phyloP scores from a whole-genome alignment of 2,797 vertebrate species.

The Pipistrellus pygmaeus region DNA sequence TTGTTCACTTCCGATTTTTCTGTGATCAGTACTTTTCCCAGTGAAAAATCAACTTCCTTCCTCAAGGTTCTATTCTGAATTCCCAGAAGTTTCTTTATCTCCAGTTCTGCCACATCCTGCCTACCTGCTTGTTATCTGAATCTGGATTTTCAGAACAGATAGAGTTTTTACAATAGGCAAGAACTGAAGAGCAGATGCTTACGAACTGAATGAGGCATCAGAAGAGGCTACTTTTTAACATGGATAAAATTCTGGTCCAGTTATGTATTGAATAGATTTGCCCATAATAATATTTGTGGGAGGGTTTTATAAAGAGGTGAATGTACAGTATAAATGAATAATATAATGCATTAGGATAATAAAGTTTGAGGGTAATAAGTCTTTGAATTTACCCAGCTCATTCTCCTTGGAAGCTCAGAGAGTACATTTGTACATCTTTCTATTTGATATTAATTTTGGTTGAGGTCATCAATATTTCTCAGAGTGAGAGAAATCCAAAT shows the following conservation, averaged over 20 bases:
- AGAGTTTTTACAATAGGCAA: neutral
- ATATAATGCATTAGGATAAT: neutral
- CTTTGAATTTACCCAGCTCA: neutral
- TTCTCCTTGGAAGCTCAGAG: neutral
- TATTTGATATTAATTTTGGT: constrained; percentile 10
- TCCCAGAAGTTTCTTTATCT: neutral
- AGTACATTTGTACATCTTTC: neutral
- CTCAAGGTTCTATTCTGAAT: neutral
- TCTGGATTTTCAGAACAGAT: constrained; percentile 27
- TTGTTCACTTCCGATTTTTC: constrained; percentile 11
- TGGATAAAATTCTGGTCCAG: neutral
- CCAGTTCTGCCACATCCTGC: neutral
- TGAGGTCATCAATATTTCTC: neutral
- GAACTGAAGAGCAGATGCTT: neutral
- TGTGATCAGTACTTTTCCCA: constrained; percentile 3
- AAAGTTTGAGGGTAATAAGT: neutral
- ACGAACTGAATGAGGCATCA: neutral
- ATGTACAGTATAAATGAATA: neutral
- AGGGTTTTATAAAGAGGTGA: constrained; percentile 25
- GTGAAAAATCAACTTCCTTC: constrained; percentile 10
- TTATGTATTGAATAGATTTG: neutral
- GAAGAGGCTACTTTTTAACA: neutral
- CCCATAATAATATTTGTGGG: constrained; percentile 12
- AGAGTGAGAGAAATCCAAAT: constrained; percentile 25
- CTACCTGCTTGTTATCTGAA: constrained; percentile 14